These are phyloP conservation scores for Mylabris phalerata DNA, from an alignment of 1,140 invertebrate genomes.

Conservation along the genomic window DNA sequence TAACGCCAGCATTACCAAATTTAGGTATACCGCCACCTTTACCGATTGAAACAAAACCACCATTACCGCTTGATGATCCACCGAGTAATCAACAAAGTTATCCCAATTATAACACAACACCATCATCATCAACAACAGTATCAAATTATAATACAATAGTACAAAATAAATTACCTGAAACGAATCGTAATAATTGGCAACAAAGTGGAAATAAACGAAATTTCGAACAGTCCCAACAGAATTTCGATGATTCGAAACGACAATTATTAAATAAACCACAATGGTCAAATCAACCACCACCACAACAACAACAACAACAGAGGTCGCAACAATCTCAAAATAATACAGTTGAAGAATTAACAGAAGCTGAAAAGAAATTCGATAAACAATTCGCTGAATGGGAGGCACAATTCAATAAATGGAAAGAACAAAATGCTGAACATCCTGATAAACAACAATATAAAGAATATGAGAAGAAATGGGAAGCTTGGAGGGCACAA, in stretches of 20 bases:
- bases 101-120: constrained; percentile 17
- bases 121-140: constrained; percentile 9
- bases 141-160: constrained; percentile 10
- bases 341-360: constrained; percentile 32
- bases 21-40: constrained; percentile 41
- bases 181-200: constrained; percentile 7
- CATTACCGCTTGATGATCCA: constrained; percentile 44
- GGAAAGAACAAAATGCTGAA: constrained; percentile 76
- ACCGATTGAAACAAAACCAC: constrained; percentile 46
- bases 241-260: constrained; percentile 5
- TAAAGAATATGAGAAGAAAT: constrained; percentile 73
- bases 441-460: constrained; percentile 81
- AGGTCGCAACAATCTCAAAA: constrained; percentile 2
- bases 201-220: not conserved
- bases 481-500: constrained; percentile 70
- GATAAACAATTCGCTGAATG: constrained; percentile 76
- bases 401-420: constrained; percentile 78
- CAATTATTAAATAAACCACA: constrained; percentile 15
- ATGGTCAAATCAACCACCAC: constrained; percentile 14
- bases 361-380: constrained; percentile 70
- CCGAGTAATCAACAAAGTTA: not conserved
- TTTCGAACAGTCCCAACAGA: not conserved
- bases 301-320: not conserved
- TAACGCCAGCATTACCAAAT: constrained; percentile 37
- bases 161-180: constrained; percentile 1